These are phyloP conservation scores for Theocolax elegans DNA, from an alignment of 1,140 invertebrate genomes.

Conservation along the genomic window DNA sequence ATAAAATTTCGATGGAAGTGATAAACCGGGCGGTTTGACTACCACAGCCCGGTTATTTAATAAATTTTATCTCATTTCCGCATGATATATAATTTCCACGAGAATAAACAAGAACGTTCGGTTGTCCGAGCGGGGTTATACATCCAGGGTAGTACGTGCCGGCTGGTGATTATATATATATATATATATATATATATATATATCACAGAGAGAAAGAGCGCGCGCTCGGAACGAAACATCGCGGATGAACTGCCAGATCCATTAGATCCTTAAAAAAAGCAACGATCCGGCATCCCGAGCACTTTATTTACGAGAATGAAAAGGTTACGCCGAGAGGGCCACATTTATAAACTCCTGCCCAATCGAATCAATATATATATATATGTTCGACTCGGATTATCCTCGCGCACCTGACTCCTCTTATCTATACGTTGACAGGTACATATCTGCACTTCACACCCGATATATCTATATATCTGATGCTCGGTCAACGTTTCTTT, in stretches of 20 bases:
- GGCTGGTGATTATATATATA: too few relatives aligned
- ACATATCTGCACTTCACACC: too few relatives aligned
- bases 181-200: too few relatives aligned
- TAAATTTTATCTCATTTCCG: slow-evolving; percentile 21
- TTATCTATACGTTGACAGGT: too few relatives aligned
- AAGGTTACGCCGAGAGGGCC: neutral
- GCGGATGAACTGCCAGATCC: neutral
- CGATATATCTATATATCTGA: too few relatives aligned
- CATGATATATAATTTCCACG: slow-evolving; percentile 12
- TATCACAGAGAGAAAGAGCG: too few relatives aligned
- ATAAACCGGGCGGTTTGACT: too few relatives aligned
- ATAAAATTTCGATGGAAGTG: neutral
- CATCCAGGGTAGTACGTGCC: too few relatives aligned
- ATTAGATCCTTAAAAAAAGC: slow-evolving; percentile 5
- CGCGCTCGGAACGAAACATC: too few relatives aligned
- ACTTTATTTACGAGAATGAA: slow-evolving; percentile 15
- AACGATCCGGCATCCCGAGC: neutral
- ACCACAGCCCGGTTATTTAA: neutral
- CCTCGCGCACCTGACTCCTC: neutral
- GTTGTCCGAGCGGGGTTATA: neutral
- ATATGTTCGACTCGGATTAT: neutral
- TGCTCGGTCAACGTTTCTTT: too few relatives aligned
- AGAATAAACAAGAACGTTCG: slow-evolving; percentile 11
- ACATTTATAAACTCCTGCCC: neutral
- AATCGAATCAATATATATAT: slow-evolving; percentile 18